Evolutionary conservation across 30 jellyfish, hydroid and myxozoan genomes (phyloP).

Genomic region (Aurelia sp.): DNA sequence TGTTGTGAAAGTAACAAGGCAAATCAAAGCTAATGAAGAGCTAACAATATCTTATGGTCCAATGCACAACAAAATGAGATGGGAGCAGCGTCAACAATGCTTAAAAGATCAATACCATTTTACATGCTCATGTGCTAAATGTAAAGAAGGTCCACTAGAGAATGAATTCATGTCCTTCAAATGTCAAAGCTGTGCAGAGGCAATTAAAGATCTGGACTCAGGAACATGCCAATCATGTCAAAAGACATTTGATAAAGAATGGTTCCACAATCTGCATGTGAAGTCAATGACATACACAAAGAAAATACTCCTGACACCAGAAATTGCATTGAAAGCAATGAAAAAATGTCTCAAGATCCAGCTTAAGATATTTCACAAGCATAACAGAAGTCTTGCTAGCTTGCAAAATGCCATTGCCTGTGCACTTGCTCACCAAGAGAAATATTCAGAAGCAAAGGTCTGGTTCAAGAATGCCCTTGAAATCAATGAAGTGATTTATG

Average conservation of each 20-base stretch:
- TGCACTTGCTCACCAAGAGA: constrained; percentile 59
- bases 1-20: constrained; percentile 54
- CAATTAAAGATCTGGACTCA: constrained; percentile 5
- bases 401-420: constrained; percentile 74
- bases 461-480: constrained; percentile 64
- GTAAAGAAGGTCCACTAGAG: constrained; percentile 39
- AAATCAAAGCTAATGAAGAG: constrained; percentile 71
- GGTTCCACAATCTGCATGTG: constrained; percentile 6
- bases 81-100: constrained; percentile 62
- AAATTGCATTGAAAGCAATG: neutral
- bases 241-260: constrained; percentile 22
- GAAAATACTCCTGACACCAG: neutral
- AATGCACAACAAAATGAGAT: constrained; percentile 62
- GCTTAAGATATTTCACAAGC: constrained; percentile 34
- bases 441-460: constrained; percentile 36
- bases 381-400: constrained; percentile 44
- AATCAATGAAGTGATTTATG: constrained; percentile 39
- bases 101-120: constrained; percentile 79
- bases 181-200: constrained; percentile 53
- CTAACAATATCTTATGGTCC: constrained; percentile 96
- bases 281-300: neutral
- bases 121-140: constrained; percentile 74
- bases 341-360: constrained; percentile 43
- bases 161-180: constrained; percentile 19
- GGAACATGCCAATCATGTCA: constrained; percentile 36